Percentiles rank a stretch among this genome's conserved stretches.
Conservation (phyloP, 2,888 invertebrate genomes). For the Microdon myrmicae region DNA sequence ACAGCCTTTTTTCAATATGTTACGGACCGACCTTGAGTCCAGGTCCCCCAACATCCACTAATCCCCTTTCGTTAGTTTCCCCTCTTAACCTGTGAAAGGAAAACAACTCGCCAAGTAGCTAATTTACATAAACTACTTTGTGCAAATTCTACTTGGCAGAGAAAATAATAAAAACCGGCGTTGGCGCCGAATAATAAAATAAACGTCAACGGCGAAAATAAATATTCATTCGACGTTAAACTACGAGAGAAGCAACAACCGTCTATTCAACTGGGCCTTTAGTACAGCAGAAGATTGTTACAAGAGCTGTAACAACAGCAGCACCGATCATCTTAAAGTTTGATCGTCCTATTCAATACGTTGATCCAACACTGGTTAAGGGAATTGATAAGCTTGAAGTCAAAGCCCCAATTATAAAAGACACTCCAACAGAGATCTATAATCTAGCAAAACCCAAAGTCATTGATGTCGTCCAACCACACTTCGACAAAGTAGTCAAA, state of each 20-base stretch:
- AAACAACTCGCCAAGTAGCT: too few relatives aligned
- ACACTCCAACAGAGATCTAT: constrained; percentile 72
- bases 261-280: constrained; percentile 76
- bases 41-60: too few relatives aligned
- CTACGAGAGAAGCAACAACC: constrained; percentile 75
- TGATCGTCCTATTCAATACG: constrained; percentile 70
- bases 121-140: too few relatives aligned
- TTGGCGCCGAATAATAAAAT: too few relatives aligned
- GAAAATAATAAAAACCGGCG: too few relatives aligned
- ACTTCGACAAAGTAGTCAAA: constrained; percentile 65
- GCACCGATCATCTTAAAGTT: constrained; percentile 71
- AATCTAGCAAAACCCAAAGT: constrained; percentile 72
- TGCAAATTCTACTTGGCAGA: too few relatives aligned
- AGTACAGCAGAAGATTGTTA: constrained; percentile 74
- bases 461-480: constrained; percentile 71
- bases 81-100: too few relatives aligned
- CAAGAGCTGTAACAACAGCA: constrained; percentile 72
- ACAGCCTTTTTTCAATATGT: too few relatives aligned
- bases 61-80: too few relatives aligned
- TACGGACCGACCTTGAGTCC: too few relatives aligned
- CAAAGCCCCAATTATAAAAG: constrained; percentile 75
- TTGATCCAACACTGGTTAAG: constrained; percentile 75
- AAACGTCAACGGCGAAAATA: too few relatives aligned
- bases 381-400: constrained; percentile 75
- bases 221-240: too few relatives aligned